phyloP scores from a whole-genome alignment of 2,888 invertebrate species.

The Parascotia fuliginaria region DNA sequence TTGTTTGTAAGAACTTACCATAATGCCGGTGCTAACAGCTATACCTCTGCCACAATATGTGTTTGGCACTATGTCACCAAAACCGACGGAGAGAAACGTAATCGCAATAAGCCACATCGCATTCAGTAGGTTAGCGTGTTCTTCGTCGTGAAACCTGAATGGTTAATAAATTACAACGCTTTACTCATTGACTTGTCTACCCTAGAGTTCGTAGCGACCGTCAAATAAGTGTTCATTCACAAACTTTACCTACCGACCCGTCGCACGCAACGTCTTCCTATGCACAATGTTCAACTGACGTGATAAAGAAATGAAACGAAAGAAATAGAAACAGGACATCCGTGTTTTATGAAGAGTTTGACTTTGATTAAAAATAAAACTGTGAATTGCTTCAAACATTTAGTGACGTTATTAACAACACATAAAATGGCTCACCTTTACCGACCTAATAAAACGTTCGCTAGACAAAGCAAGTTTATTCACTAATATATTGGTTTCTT shows the following conservation, averaged over 20 bases:
- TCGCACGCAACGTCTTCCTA: conserved; percentile 47
- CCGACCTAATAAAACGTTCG: conserved; percentile 59
- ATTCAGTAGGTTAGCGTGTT: conserved; percentile 99
- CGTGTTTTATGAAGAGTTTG: conserved; percentile 77
- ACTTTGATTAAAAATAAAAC: conserved; percentile 70
- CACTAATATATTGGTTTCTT: conserved; percentile 6
- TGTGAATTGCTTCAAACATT: conserved; percentile 65
- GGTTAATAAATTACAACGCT: conserved; percentile 79
- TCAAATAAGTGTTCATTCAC: conserved; percentile 47
- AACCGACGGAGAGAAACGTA: conserved; percentile 99
- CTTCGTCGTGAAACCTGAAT: conserved; percentile 98
- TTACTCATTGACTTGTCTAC: conserved; percentile 63
- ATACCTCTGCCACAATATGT: conserved; percentile 99
- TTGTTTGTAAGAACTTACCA: conserved; percentile 92
- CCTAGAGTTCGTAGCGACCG: conserved; percentile 42
- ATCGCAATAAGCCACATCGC: conserved; percentile 99
- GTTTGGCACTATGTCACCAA: conserved; percentile 99
- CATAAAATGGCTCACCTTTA: conserved; percentile 86
- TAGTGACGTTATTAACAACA: conserved; percentile 62
- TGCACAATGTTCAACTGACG: conserved; percentile 37
- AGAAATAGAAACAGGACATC: conserved; percentile 51
- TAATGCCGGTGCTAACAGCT: conserved; percentile 99
- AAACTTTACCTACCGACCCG: conserved; percentile 52
- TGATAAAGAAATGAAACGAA: conserved; percentile 57
- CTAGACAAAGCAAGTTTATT: conserved; percentile 69